A percentile compares a stretch with the other conserved stretches of the same genome.
Conservation (phyloP, 2,888 invertebrate genomes). For the Erpobdella octoculata region DNA sequence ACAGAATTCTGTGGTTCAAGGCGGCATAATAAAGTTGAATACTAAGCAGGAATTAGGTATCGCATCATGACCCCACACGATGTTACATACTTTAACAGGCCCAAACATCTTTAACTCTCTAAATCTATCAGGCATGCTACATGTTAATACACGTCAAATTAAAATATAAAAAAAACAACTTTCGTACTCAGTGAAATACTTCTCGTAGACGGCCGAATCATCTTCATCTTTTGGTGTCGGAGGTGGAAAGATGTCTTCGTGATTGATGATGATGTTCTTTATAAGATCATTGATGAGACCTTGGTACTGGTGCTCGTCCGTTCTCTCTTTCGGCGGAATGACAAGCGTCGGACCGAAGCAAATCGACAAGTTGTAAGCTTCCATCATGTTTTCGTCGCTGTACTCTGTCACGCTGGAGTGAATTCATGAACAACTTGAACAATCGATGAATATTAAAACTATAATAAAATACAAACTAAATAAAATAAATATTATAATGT, state of each 20-base stretch:
- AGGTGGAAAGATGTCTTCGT: constrained; percentile 65
- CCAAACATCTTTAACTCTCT: too few species aligned
- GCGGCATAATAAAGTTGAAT: not conserved
- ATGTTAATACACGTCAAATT: constrained; percentile 44
- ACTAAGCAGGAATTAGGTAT: not conserved
- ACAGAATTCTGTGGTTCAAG: too few species aligned
- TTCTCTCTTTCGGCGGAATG: constrained; percentile 82
- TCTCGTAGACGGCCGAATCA: constrained; percentile 44
- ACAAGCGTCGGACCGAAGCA: constrained; percentile 95
- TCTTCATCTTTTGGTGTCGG: constrained; percentile 9
- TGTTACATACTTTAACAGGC: constrained; percentile 58
- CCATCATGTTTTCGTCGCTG: constrained; percentile 95
- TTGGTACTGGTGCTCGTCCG: constrained; percentile 82
- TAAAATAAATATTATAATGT: too few species aligned
- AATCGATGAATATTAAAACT: too few species aligned
- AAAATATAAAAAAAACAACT: too few species aligned
- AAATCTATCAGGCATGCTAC: too few species aligned
- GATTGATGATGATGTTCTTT: constrained; percentile 82
- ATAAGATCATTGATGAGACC: constrained; percentile 86
- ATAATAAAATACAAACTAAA: too few species aligned
- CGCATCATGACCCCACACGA: not conserved
- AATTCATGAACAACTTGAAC: too few species aligned
- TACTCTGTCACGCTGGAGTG: constrained; percentile 73
- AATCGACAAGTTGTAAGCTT: constrained; percentile 92
- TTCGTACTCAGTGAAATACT: constrained; percentile 41